A percentile compares a stretch with the other conserved stretches of the same genome.
Conservation (phyloP, 2,888 invertebrate genomes). For the Yponomeuta cagnagella region DNA sequence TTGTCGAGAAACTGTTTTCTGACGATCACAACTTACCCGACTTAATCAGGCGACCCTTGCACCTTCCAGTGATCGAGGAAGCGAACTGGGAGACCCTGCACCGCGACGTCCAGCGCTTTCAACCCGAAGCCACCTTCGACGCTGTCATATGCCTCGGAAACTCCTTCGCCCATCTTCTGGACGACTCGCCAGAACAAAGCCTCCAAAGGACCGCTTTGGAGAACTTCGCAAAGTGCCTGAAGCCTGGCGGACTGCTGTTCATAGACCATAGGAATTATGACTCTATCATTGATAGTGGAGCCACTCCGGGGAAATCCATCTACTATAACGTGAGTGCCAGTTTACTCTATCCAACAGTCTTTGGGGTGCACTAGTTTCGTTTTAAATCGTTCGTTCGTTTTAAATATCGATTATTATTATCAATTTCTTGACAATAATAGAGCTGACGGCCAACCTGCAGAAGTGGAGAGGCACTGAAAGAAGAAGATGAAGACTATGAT, state of each 20-base stretch:
- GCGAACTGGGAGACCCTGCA: constrained; percentile 91
- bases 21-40: too few species aligned
- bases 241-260: constrained; percentile 88
- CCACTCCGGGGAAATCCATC: constrained; percentile 87
- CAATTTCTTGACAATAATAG: too few species aligned
- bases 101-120: constrained; percentile 79
- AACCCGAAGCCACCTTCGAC: constrained; percentile 83
- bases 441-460: too few species aligned
- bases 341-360: neutral
- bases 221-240: constrained; percentile 89
- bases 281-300: constrained; percentile 83
- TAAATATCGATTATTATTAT: too few species aligned
- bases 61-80: constrained; percentile 87
- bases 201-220: constrained; percentile 85
- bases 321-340: constrained; percentile 87
- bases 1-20: too few species aligned
- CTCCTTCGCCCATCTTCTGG: constrained; percentile 92
- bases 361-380: too few species aligned
- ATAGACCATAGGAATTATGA: constrained; percentile 95
- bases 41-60: too few species aligned
- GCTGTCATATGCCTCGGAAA: constrained; percentile 94
- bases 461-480: too few species aligned
- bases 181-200: constrained; percentile 85
- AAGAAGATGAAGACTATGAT: too few species aligned
- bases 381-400: too few species aligned